phyloP scores from a whole-genome alignment of 1,140 invertebrate genomes.

The Gryllus bimaculatus region DNA sequence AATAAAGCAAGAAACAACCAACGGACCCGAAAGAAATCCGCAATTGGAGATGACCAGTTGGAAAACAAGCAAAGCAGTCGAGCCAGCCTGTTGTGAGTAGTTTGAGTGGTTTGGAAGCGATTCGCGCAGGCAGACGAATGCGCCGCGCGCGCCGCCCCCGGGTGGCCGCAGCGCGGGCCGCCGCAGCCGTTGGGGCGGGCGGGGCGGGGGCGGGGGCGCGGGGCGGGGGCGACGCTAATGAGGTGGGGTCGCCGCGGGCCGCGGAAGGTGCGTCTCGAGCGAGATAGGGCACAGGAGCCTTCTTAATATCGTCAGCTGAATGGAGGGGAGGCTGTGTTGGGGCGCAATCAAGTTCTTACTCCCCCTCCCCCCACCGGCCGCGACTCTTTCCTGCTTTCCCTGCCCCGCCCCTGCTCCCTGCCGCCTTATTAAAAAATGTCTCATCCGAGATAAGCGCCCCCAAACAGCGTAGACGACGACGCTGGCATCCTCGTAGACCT shows the following conservation, averaged over 20 bases:
- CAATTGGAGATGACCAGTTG: too few relatives aligned
- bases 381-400: background rate
- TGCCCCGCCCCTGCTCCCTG: background rate
- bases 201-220: too few relatives aligned
- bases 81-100: too few relatives aligned
- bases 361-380: background rate
- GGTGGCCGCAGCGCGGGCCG: too few relatives aligned
- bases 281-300: conserved; percentile 2
- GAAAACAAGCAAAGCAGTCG: too few relatives aligned
- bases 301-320: conserved; percentile 4
- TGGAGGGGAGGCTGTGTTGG: background rate
- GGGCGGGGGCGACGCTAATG: background rate
- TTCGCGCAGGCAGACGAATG: too few relatives aligned
- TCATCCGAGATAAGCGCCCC: background rate
- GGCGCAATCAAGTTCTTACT: background rate
- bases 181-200: too few relatives aligned
- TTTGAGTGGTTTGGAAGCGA: too few relatives aligned
- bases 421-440: background rate
- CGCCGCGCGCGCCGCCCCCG: too few relatives aligned
- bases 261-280: background rate
- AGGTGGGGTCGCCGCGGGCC: background rate
- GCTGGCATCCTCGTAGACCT: background rate
- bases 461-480: background rate
- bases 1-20: too few relatives aligned
- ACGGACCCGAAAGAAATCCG: too few relatives aligned